Base-by-base conservation (phyloP, 2,888 invertebrate species). In the Myopa tessellatipennis region DNA sequence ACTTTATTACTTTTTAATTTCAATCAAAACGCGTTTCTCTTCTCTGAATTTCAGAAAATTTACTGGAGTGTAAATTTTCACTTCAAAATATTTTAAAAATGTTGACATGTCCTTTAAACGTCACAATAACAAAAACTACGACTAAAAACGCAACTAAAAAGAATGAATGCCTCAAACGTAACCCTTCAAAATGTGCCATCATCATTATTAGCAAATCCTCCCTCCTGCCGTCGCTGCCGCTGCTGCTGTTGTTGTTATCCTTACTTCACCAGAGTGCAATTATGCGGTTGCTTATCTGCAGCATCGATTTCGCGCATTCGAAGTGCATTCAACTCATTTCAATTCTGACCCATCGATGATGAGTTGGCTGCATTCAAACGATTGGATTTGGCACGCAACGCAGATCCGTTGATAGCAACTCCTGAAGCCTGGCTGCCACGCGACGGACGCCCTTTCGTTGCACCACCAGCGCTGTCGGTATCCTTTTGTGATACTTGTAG, bases 1-100 rank as follows among this genome's bases (percentile, higher is more conserved):
- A 45, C 10, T 45, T 45, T 45, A 45, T 45, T 45, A 45, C 7
- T 45, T 45, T 45, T 45, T 45, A 45, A 45, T 45, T 45, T 45
- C 45, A 45, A 45, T 45, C 10, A 4, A 45, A 45, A 45, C 6
- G 6, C 7, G 10, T 45, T 45, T 45, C 45, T 6, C 1, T 26
- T 26, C 45, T 6, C n/a, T 14, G 18, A 8, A 61, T 26, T 4
- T 6, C n/a, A n/a, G 18, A 8, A 61, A 61, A 61, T 1, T 1
- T 14, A n/a, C 5, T 61, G 8, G 18, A 61, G 61, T n/a, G 61
- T 8, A 61, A 61, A 14, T 26, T 61, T 61, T 61, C 26, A 61
- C 16, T 61, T 61, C 61, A 61, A 61, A 61, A 61, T 61, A n/a
- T 61, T 61, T 61, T 14, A 61, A 61, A 61, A n/a, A 61, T 61